phyloP scores from a whole-genome alignment of 2,113 vertebrate species.

The Ceyx melanurus region DNA sequence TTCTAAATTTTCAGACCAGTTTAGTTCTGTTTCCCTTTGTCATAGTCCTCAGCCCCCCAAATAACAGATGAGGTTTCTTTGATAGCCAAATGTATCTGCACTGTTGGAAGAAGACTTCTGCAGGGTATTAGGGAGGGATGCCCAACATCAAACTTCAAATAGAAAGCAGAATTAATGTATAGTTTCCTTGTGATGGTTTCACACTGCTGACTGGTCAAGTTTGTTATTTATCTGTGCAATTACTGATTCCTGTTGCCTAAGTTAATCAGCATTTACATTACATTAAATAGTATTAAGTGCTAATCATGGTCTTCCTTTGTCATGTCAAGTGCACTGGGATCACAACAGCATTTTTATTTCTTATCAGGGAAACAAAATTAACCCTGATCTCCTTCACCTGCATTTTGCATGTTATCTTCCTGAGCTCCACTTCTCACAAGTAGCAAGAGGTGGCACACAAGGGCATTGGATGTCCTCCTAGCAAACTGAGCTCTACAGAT shows the following conservation, averaged over 20 bases:
- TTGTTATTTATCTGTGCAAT: not conserved
- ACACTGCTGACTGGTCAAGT: not conserved
- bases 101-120: not conserved
- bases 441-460: not conserved
- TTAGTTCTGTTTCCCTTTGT: not conserved
- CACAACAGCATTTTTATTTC: not conserved
- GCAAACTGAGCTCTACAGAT: not conserved
- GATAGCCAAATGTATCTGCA: not conserved
- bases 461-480: not conserved
- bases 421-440: not conserved
- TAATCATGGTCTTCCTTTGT: not conserved
- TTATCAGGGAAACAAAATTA: not conserved
- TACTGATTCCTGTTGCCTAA: not conserved
- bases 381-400: rapidly evolving
- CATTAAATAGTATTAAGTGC: not conserved
- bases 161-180: not conserved
- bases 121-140: not conserved
- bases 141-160: not conserved
- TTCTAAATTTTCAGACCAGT: not conserved
- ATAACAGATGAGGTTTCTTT: not conserved
- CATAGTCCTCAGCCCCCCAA: not conserved
- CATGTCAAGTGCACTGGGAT: not conserved
- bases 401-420: not conserved
- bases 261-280: not conserved
- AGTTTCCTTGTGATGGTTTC: not conserved